Evolutionary conservation across 2,113 vertebrate species (phyloP), one percentile per base, ranked within the genome.

Genomic region (Gavialis gangeticus): DNA sequence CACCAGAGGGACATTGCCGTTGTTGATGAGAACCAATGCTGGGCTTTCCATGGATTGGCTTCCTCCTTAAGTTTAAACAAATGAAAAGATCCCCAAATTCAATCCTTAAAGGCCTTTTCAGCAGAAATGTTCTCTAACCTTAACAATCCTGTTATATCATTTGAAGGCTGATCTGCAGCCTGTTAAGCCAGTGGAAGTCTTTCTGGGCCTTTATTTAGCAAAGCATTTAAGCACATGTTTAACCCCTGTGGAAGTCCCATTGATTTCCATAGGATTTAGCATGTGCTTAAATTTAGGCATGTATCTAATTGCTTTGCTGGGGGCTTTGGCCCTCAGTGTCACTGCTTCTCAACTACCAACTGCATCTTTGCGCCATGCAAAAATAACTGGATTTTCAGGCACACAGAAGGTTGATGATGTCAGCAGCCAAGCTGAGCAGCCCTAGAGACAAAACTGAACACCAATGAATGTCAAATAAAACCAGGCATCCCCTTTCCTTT

Each of bases 1-100:
- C 19, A 6, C 5, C 34, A 30, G 22, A 37, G 34, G 15, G 3
- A 46, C 46, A 91, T 84, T 96, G 80, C 82, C 71, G 10, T 89
- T 92, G 89, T 79, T 69, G 75, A 60, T 81, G 79, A 92, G 85
- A 69, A 84, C 24, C 0, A 0, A 84, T 25, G 63, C 85, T 84
- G 11, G 56, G 57, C 64, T 93, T 83, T 89, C 73, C 13, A 62
- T 10, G 5, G 79, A 77, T 75, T 46, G 64, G 69, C 90, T 91
- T 71, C 25, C 7, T 15, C 46, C 46, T 88, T 89, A 46, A 94
- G 69, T 62, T 34, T 84, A 69, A 85, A 93, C 55, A 91, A 95
- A 56, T 71, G 79, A 79, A n/a, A 80, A 92, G 59, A 75, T 81
- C 17, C 12, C 46, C 59, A 93, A 82, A 89, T 56, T 64, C 19